phyloP scores from a whole-genome alignment of 1,140 invertebrate genomes.

The Cydia splendana region DNA sequence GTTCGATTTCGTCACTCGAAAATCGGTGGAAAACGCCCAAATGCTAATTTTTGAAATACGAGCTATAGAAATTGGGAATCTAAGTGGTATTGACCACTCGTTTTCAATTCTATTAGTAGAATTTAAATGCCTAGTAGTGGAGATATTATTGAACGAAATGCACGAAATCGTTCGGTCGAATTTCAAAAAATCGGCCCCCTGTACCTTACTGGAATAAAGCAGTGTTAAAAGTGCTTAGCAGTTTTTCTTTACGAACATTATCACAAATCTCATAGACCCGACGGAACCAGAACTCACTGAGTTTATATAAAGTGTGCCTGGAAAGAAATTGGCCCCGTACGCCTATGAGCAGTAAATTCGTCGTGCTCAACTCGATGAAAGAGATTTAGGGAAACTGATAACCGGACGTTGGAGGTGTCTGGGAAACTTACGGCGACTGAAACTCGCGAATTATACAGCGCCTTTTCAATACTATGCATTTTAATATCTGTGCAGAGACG shows the following conservation, averaged over 20 bases:
- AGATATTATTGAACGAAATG: no score
- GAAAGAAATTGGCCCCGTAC: slow-evolving; percentile 12
- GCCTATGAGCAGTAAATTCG: slow-evolving; percentile 54
- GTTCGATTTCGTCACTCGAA: no score
- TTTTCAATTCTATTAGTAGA: no score
- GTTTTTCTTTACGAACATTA: not conserved
- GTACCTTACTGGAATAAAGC: no score
- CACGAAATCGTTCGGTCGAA: no score
- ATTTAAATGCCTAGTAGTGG: no score
- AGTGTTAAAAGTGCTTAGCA: not conserved
- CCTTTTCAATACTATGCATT: not conserved
- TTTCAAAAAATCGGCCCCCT: no score
- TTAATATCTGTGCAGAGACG: not conserved
- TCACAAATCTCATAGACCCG: not conserved
- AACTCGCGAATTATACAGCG: slow-evolving; percentile 41
- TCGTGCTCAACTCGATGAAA: slow-evolving; percentile 51
- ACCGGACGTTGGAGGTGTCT: slow-evolving; percentile 46
- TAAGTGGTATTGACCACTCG: no score
- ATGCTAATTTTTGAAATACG: no score
- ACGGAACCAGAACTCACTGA: not conserved
- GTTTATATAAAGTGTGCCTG: not conserved
- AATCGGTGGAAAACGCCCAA: no score
- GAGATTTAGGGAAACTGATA: slow-evolving; percentile 58
- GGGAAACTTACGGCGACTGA: slow-evolving; percentile 40
- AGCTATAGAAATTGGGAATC: no score